These are phyloP conservation scores for Thamnophis sirtalis DNA, from an alignment of 2,113 vertebrate species.

Conservation along the genomic window DNA sequence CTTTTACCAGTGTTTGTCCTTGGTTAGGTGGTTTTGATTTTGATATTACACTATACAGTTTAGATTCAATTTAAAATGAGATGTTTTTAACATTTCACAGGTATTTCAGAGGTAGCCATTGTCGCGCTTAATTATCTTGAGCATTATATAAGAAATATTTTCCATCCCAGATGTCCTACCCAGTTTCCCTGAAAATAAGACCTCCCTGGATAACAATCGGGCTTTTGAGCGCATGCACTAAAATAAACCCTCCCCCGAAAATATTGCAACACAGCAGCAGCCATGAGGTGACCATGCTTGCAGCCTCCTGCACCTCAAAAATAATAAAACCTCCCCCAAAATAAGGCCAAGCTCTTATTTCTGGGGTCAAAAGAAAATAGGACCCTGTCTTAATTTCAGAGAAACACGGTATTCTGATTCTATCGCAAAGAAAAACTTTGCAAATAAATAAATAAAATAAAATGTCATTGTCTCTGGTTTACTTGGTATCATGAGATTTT, in stretches of 20 bases:
- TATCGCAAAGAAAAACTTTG: not conserved
- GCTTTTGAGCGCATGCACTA: too few relatives aligned
- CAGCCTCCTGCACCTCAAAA: too few relatives aligned
- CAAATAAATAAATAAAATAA: not conserved
- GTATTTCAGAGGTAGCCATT: not conserved
- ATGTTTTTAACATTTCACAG: not conserved
- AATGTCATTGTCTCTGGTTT: not conserved
- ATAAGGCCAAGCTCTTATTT: too few relatives aligned
- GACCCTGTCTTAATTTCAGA: too few relatives aligned
- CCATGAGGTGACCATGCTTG: too few relatives aligned
- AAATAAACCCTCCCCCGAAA: too few relatives aligned
- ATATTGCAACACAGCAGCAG: too few relatives aligned
- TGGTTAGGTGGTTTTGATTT: not conserved
- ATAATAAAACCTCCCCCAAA: too few relatives aligned
- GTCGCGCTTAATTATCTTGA: not conserved
- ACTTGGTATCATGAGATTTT: not conserved
- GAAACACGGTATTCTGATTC: not conserved
- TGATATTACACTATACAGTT: not conserved
- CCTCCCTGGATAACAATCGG: too few relatives aligned
- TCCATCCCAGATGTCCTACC: not conserved
- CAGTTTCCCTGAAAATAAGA: too few relatives aligned
- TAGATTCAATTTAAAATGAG: not conserved
- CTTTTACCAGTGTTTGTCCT: not conserved
- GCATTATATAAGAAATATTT: not conserved
- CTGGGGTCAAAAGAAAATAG: too few relatives aligned